Evolutionary conservation across 2,113 vertebrate genomes (phyloP).

Genomic region (Thinocorus orbignyianus): DNA sequence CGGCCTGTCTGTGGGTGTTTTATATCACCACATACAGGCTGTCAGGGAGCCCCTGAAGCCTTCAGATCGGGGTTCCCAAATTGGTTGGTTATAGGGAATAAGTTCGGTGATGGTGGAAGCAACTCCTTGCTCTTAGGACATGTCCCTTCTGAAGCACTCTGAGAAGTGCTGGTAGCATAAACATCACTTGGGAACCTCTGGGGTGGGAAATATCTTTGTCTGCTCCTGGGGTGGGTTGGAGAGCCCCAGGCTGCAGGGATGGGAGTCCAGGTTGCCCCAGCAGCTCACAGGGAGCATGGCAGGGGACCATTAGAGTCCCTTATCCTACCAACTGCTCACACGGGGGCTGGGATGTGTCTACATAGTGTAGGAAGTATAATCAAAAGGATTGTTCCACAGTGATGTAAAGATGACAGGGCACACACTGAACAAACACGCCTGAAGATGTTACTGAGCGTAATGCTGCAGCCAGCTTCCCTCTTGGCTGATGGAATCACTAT

Average conservation of each 20-base stretch:
- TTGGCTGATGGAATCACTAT: conserved; percentile 16
- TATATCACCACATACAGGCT: rapidly evolving
- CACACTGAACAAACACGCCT: neutral
- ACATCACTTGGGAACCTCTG: neutral
- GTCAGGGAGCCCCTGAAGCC: neutral
- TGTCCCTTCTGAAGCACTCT: neutral
- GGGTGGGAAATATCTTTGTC: neutral
- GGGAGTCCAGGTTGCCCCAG: neutral
- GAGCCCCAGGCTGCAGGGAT: neutral
- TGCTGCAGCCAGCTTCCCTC: neutral
- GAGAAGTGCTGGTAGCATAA: neutral
- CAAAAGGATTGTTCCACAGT: neutral
- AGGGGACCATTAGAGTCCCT: rapidly evolving
- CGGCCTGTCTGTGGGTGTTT: neutral
- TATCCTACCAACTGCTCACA: neutral
- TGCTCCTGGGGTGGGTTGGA: neutral
- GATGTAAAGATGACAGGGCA: neutral
- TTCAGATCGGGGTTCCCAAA: neutral
- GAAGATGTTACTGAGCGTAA: neutral
- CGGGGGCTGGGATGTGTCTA: neutral
- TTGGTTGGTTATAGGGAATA: neutral
- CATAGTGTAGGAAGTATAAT: neutral
- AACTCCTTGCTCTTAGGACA: neutral
- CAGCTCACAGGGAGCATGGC: neutral
- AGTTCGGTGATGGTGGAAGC: rapidly evolving